Conservation (phyloP, 2,113 vertebrate species). For the Phainopepla nitens region DNA sequence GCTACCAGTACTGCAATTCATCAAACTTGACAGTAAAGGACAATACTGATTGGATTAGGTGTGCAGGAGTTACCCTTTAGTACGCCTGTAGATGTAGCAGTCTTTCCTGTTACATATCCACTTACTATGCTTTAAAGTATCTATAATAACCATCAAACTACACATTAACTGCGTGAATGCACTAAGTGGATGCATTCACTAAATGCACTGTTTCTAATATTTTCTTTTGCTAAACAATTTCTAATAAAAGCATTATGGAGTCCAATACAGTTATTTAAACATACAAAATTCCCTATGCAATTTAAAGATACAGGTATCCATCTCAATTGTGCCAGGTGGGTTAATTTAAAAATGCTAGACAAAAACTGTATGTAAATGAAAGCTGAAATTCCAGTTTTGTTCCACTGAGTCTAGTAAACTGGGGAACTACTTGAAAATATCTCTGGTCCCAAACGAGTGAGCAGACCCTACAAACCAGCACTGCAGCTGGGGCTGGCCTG, state of each 20-base stretch:
- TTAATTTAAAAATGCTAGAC: slow-evolving; percentile 61
- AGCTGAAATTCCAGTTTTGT: slow-evolving; percentile 66
- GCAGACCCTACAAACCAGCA: background rate
- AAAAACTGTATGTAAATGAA: slow-evolving; percentile 56
- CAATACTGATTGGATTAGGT: slow-evolving; percentile 72
- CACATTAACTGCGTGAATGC: slow-evolving; percentile 75
- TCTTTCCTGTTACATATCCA: slow-evolving; percentile 76
- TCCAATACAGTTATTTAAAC: slow-evolving; percentile 76
- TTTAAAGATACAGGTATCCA: slow-evolving; percentile 76
- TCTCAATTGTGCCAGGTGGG: slow-evolving; percentile 60
- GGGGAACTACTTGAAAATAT: background rate
- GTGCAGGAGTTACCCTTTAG: slow-evolving; percentile 66
- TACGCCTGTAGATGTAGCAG: slow-evolving; percentile 66
- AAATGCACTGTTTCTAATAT: slow-evolving; percentile 75
- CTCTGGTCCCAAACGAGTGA: background rate
- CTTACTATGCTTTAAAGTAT: slow-evolving; percentile 73
- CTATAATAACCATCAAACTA: slow-evolving; percentile 79
- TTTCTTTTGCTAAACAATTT: slow-evolving; percentile 77
- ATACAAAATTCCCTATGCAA: slow-evolving; percentile 74
- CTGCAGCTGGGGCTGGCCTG: background rate
- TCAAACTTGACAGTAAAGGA: slow-evolving; percentile 74
- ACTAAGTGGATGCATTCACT: slow-evolving; percentile 71
- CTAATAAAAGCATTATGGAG: slow-evolving; percentile 78
- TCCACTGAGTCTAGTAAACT: slow-evolving; percentile 8
- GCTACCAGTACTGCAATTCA: slow-evolving; percentile 78